These are phyloP conservation scores for Salticus scenicus DNA, from an alignment of 2,888 invertebrate species.

Conservation along the genomic window DNA sequence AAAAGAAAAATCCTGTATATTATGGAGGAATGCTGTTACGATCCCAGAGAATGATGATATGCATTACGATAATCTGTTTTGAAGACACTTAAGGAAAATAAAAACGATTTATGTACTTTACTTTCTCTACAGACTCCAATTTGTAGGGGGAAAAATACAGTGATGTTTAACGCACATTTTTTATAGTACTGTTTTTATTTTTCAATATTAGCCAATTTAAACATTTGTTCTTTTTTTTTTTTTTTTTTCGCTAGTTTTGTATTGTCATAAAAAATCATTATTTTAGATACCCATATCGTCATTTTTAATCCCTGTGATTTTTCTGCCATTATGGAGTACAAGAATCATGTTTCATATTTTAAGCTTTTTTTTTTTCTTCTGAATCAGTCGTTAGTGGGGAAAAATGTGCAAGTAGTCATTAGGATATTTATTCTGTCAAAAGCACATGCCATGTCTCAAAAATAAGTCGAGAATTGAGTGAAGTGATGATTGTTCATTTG, in stretches of 20 bases:
- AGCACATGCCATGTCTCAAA: no score
- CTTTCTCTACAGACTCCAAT: neutral
- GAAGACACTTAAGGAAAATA: neutral
- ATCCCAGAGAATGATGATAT: neutral
- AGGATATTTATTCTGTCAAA: no score
- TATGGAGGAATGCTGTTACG: neutral
- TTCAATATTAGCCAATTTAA: neutral
- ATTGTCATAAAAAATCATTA: no score
- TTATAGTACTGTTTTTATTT: constrained; percentile 19
- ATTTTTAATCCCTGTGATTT: constrained; percentile 8
- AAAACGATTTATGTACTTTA: constrained; percentile 7
- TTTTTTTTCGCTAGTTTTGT: neutral
- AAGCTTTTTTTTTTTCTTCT: no score
- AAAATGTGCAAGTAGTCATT: no score
- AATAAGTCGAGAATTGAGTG: no score
- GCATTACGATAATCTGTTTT: neutral
- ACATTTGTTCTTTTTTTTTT: neutral
- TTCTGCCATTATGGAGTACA: neutral
- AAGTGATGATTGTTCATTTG: no score
- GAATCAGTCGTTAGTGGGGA: no score
- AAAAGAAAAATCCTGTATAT: neutral
- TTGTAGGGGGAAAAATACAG: constrained; percentile 20
- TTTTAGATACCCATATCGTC: neutral
- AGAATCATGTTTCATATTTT: no score
- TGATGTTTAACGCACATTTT: constrained; percentile 33